Percentiles rank a stretch among this genome's conserved stretches.
phyloP scores from a whole-genome alignment of 2,797 vertebrate species.

The Aselliscus stoliczkanus region DNA sequence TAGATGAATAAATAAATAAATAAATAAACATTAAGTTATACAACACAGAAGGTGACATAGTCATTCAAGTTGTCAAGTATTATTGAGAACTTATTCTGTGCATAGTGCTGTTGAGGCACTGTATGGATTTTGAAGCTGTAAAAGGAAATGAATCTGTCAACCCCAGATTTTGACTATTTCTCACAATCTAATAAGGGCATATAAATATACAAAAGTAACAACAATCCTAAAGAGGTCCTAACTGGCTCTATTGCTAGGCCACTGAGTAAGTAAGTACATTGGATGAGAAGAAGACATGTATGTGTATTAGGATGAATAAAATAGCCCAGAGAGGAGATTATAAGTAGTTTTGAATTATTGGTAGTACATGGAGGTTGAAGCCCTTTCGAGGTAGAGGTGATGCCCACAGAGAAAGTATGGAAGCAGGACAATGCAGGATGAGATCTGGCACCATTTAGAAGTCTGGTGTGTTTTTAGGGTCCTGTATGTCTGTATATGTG shows the following conservation, averaged over 20 bases:
- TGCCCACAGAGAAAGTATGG: fast-evolving
- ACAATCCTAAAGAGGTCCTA: neutral
- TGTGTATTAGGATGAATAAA: neutral
- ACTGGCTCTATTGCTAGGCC: neutral
- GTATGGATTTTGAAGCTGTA: neutral
- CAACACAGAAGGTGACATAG: neutral
- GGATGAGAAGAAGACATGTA: neutral
- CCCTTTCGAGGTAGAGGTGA: neutral
- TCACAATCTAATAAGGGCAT: neutral
- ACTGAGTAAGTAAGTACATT: neutral
- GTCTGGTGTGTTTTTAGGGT: neutral
- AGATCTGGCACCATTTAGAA: neutral
- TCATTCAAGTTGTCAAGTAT: neutral
- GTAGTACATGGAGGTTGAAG: neutral
- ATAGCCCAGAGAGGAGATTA: neutral
- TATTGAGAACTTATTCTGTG: neutral
- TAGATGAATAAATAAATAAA: neutral
- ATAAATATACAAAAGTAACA: neutral
- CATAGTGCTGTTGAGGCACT: neutral
- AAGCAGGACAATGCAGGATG: neutral
- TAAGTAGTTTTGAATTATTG: neutral
- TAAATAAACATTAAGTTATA: neutral
- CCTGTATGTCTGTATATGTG: neutral
- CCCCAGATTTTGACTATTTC: neutral
- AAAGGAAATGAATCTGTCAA: neutral